phyloP scores from a whole-genome alignment of 2,888 invertebrate species.

The Oxystoma pomonae region DNA sequence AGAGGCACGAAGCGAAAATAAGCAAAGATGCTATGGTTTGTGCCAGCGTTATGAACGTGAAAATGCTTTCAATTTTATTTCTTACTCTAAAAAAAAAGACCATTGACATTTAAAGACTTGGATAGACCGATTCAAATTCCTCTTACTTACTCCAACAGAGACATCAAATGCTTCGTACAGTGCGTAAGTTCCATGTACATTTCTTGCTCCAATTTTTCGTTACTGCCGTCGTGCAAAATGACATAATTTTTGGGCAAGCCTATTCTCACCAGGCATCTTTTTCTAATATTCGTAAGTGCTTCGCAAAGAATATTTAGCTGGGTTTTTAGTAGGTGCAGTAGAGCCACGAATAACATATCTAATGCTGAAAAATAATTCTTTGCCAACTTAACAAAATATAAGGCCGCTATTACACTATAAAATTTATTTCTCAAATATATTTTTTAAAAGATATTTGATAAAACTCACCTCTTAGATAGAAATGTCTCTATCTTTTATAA shows the following conservation, averaged over 20 bases:
- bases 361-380: slow-evolving; percentile 23
- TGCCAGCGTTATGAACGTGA: slow-evolving; percentile 30
- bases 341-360: slow-evolving; percentile 30
- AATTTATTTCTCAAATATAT: no score
- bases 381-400: no score
- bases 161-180: slow-evolving; percentile 30
- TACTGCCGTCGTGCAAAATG: slow-evolving; percentile 20
- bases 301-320: slow-evolving; percentile 31
- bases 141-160: slow-evolving; percentile 28
- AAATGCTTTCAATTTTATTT: slow-evolving; percentile 30
- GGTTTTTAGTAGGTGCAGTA: slow-evolving; percentile 29
- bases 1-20: slow-evolving; percentile 34
- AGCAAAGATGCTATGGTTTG: slow-evolving; percentile 33
- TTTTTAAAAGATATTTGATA: no score
- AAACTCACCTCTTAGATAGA: no score
- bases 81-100: slow-evolving; percentile 26
- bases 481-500: no score
- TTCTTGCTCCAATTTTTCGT: slow-evolving; percentile 24
- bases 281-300: slow-evolving; percentile 28
- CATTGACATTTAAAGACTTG: background rate
- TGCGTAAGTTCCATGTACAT: slow-evolving; percentile 29
- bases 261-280: slow-evolving; percentile 25
- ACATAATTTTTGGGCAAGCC: slow-evolving; percentile 15
- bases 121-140: no score
- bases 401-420: no score